Evolutionary conservation across 2,888 invertebrate species (phyloP).

Genomic region (Lithophane leautieri): DNA sequence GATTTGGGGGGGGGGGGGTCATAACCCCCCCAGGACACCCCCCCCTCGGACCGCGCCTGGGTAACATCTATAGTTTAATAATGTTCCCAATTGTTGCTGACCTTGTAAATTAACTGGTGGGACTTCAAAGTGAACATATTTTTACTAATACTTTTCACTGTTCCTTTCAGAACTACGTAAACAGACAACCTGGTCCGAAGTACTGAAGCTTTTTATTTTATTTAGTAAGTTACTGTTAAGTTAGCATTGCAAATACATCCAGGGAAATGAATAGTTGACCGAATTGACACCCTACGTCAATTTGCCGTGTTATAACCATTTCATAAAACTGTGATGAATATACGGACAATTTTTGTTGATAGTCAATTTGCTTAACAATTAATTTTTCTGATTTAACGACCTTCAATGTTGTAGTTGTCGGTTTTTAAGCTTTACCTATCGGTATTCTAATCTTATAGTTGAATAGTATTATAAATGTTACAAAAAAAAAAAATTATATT

Average conservation of each 20-base stretch:
- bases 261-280: neutral
- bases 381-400: neutral
- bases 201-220: constrained; percentile 35
- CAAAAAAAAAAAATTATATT: neutral
- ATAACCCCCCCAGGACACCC: too few relatives aligned
- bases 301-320: neutral
- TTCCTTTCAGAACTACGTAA: constrained; percentile 46
- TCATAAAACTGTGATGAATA: neutral
- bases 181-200: constrained; percentile 42
- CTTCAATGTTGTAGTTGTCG: constrained; percentile 20
- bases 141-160: constrained; percentile 12
- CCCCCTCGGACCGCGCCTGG: too few relatives aligned
- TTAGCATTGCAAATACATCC: constrained; percentile 2
- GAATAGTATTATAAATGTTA: neutral
- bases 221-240: constrained; percentile 54
- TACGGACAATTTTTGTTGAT: neutral
- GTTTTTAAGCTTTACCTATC: constrained; percentile 8
- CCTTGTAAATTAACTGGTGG: neutral
- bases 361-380: neutral
- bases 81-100: too few relatives aligned
- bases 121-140: neutral
- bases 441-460: constrained; percentile 21
- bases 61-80: too few relatives aligned
- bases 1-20: too few relatives aligned
- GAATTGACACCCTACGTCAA: neutral